Evolutionary conservation across 2,888 invertebrate genomes (phyloP).

Genomic region (Apamea monoglypha): DNA sequence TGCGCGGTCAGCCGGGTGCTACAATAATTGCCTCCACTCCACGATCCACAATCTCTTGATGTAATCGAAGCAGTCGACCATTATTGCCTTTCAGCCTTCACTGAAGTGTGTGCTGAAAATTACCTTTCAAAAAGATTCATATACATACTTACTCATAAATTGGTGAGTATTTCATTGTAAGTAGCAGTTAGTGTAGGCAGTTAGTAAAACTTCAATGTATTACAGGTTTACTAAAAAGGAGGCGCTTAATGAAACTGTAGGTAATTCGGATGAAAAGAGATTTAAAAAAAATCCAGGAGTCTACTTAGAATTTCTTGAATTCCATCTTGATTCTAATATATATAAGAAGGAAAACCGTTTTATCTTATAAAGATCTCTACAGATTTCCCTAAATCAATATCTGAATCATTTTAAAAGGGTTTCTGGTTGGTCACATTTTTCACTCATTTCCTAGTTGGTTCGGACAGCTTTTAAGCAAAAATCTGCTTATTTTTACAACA

Average conservation of each 20-base stretch:
- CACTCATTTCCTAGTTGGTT: conserved; percentile 27
- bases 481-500: conserved; percentile 26
- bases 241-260: not conserved
- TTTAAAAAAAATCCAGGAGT: too few relatives aligned
- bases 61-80: conserved; percentile 31
- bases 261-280: not conserved
- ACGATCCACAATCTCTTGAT: conserved; percentile 40
- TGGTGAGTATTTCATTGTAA: not conserved
- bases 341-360: not conserved
- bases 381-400: conserved; percentile 20
- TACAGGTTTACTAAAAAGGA: not conserved
- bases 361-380: not conserved
- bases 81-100: conserved; percentile 35
- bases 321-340: conserved; percentile 33
- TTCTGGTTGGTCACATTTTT: conserved; percentile 25
- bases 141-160: conserved; percentile 2
- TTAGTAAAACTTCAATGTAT: not conserved
- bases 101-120: conserved; percentile 25
- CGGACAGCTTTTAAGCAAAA: conserved; percentile 27
- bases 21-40: conserved; percentile 29
- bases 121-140: not conserved
- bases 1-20: not conserved
- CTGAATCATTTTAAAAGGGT: conserved; percentile 27
- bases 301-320: conserved; percentile 6
- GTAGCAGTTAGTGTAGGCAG: too few relatives aligned